Evolutionary conservation across 2,888 invertebrate species (phyloP), one percentile per base, ranked within the genome.

Genomic region (Tinea semifulvella): DNA sequence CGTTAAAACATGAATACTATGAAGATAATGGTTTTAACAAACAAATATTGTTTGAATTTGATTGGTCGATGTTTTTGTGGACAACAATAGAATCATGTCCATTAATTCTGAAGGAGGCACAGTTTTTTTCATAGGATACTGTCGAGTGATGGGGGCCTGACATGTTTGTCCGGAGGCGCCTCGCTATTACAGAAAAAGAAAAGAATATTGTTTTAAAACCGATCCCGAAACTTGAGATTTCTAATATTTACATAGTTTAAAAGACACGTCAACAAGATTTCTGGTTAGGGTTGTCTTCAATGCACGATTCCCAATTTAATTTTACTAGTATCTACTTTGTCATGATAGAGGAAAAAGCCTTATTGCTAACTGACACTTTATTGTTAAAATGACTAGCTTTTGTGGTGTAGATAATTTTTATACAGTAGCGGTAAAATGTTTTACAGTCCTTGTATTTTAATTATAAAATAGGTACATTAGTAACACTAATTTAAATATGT

Each of bases 181-280:
- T 59, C 46, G 40, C 36, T 42, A 25, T 47, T 44, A 46, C 47
- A 49, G 51, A 53, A 54, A 45, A 38, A 44, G 49, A 50, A 52
- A 49, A 45, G 54, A 57, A 58, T 61, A 66, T 66, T 68, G 69
- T 68, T 69, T 66, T 69, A 68, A 69, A 68, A 68, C 58, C 60
- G 67, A 69, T 69, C 65, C 56, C 54, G 63, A 58, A 64, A 75
- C 65, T 55, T 50, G 65, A 74, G 58, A 61, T 53, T 46, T 49
- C 50, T 53, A 46, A 48, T 75, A 61, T 76, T 74, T 74, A 65
- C 69, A 58, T 65, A 65, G 72, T 71, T 75, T 75, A 66, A 73
- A 73, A 74, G 65, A 71, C 65, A 64, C 63, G 68, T 64, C 67
- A 65, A 62, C 68, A 62, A 49, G 53, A 49, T 52, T 46, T 44